Percentiles rank a stretch among this genome's conserved stretches.
These are phyloP conservation scores for Caenorhabditis sulstoni DNA, from an alignment of 2,888 invertebrate genomes.

Conservation along the genomic window DNA sequence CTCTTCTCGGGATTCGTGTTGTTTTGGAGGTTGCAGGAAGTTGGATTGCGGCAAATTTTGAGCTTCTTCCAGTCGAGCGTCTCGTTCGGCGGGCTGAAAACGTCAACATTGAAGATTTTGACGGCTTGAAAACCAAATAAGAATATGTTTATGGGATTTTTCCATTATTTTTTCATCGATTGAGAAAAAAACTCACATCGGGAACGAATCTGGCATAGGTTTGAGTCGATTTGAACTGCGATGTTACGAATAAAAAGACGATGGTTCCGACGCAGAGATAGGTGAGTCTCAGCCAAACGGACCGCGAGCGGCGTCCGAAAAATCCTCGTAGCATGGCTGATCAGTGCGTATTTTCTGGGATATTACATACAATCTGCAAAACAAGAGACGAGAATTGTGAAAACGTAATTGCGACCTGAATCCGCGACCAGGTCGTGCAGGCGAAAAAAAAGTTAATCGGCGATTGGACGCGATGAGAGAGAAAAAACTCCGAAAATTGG, in stretches of 20 bases:
- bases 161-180: background rate
- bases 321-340: slow-evolving; percentile 36
- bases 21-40: slow-evolving; percentile 10
- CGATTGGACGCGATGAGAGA: background rate
- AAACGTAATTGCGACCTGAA: no score
- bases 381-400: no score
- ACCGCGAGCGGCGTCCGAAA: slow-evolving; percentile 43
- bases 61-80: slow-evolving; percentile 7
- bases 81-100: background rate
- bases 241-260: slow-evolving; percentile 34
- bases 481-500: background rate
- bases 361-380: background rate
- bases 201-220: slow-evolving; percentile 54
- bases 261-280: slow-evolving; percentile 45
- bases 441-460: no score
- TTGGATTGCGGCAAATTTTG: background rate
- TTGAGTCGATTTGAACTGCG: slow-evolving; percentile 37
- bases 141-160: no score
- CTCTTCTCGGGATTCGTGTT: background rate
- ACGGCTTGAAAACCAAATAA: no score
- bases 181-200: slow-evolving; percentile 13
- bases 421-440: no score
- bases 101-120: no score
- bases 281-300: slow-evolving; percentile 45
- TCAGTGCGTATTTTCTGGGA: background rate